Evolutionary conservation across 2,113 vertebrate genomes (phyloP), one percentile per base, ranked within the genome.

Genomic region (Smithornis capensis): DNA sequence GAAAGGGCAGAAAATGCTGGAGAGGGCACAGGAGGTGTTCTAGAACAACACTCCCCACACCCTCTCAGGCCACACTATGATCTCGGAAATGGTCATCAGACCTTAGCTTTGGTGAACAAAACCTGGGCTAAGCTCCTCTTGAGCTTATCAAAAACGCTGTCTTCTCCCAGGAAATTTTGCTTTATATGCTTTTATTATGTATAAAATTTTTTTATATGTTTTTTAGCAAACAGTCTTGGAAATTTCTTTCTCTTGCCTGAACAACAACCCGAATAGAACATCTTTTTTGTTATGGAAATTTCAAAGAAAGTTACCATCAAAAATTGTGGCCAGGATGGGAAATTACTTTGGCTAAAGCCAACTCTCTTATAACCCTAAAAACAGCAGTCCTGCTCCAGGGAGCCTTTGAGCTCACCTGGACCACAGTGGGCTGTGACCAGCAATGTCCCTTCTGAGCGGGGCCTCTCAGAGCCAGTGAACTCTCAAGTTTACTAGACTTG

Each of bases 1-100:
- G 33, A 73, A 71, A 18, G 6, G 6, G 7, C 18, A 64, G 21
- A 35, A 80, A 87, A 74, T 50, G 2, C 5, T 47, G 22, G 23
- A 28, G 7, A 4, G 2, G 23, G 4, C 44, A 15, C 2, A 6
- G 18, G 22, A 4, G 0, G 3, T 16, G 3, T 38, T 8, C 23
- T 28, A 37, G 31, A 59, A 29, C 8, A 45, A 22, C 17, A 27
- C 21, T 27, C 7, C 21, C 4, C n/a, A 7, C 24, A 29, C 29
- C 5, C 13, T 24, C 21, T 53, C 24, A 29, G 16, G n/a, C 24
- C 1, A 0, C 19, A 21, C 7, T 22, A 4, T 9, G 38, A n/a
- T 10, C 28, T 40, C 24, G n/a, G 33, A 60, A 75, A 68, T 19
- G 10, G 1, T 25, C 11, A 24, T n/a, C 18, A 18, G 7, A 5